phyloP scores from a whole-genome alignment of 2,797 vertebrate genomes.

The Antennarius maculatus region DNA sequence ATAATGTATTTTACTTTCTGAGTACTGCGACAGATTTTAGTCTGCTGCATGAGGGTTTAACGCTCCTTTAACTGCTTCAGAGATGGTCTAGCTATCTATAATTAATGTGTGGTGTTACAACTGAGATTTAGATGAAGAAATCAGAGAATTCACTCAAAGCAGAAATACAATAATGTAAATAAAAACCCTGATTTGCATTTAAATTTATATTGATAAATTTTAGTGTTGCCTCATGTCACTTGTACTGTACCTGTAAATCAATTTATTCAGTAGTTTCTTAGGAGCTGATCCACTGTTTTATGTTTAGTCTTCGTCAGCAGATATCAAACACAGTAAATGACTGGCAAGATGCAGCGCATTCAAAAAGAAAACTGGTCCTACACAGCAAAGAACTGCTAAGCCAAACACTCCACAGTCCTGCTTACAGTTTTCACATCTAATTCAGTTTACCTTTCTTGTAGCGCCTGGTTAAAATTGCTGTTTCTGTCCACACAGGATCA shows the following conservation, averaged over 20 bases:
- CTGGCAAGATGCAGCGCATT: not conserved
- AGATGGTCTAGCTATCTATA: not conserved
- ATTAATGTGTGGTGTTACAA: not conserved
- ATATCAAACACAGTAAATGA: not conserved
- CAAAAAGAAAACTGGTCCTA: not conserved
- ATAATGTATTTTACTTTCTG: too few relatives aligned
- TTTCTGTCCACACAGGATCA: constrained; percentile 76
- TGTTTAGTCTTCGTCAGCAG: not conserved
- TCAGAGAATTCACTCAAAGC: not conserved
- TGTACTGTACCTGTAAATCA: not conserved
- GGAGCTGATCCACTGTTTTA: not conserved
- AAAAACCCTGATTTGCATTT: not conserved
- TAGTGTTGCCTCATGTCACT: not conserved
- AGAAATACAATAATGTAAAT: not conserved
- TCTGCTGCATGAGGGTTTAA: constrained; percentile 2
- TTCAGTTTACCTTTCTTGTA: constrained; percentile 16
- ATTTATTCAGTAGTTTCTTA: not conserved
- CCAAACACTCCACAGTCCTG: not conserved
- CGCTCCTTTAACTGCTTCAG: not conserved
- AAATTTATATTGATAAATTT: not conserved
- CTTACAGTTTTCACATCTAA: constrained; percentile 18
- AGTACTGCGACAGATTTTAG: too few relatives aligned
- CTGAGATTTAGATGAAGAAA: not conserved
- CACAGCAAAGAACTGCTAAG: not conserved
- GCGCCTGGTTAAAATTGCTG: constrained; percentile 8